Conservation (phyloP, 2,797 vertebrate species). For the Brachyrhaphis roseni region DNA sequence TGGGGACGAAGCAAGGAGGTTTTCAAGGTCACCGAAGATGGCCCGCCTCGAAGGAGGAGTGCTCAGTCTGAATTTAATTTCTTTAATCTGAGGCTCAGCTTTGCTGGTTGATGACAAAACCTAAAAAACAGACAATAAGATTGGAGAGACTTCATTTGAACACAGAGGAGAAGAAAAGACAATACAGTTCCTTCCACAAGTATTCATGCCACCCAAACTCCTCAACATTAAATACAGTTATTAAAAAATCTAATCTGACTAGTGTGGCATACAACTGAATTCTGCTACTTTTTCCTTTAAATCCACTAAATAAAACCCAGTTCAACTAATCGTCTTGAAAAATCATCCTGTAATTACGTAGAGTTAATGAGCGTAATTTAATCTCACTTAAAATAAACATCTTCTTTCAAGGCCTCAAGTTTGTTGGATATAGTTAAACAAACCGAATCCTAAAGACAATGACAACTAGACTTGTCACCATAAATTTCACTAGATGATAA, state of each 20-base stretch:
- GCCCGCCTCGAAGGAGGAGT: slow-evolving; percentile 59
- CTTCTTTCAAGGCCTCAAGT: neutral
- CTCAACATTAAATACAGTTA: neutral
- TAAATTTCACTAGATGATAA: too few relatives aligned
- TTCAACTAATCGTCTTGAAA: neutral
- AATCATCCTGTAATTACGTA: neutral
- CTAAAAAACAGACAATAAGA: slow-evolving; percentile 38
- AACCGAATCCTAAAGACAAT: too few relatives aligned
- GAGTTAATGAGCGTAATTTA: neutral
- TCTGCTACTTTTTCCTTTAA: neutral
- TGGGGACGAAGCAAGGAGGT: slow-evolving; percentile 56
- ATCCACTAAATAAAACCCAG: neutral
- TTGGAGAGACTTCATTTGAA: neutral
- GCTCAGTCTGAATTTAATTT: slow-evolving; percentile 6
- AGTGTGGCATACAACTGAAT: neutral
- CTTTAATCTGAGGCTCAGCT: slow-evolving; percentile 32
- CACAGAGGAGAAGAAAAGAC: neutral
- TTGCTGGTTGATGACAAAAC: slow-evolving; percentile 21
- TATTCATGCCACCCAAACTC: neutral
- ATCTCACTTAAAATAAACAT: neutral
- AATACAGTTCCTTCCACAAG: neutral
- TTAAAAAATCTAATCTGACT: neutral
- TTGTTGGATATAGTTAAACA: neutral
- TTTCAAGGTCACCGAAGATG: slow-evolving; percentile 61
- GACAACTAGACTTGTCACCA: too few relatives aligned